Evolutionary conservation across 1,140 invertebrate genomes (phyloP), one percentile per base, ranked within the genome.

Genomic region (Listronotus bonariensis): DNA sequence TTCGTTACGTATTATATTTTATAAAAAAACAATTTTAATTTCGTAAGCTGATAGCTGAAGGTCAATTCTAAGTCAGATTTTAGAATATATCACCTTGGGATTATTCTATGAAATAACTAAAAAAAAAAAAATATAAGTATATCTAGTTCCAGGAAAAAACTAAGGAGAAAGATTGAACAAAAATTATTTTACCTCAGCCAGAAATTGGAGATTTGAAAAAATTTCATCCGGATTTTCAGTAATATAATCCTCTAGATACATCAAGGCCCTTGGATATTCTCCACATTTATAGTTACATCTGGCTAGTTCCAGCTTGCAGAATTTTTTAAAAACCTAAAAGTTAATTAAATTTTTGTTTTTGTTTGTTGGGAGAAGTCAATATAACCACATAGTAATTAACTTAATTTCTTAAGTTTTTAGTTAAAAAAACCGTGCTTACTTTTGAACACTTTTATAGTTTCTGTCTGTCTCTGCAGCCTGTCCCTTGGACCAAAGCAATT

Each of bases 231-330:
- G 81, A 54, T 83, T 80, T 43, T 84, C 81, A 10, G 80, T 80
- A 78, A 92, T 86, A 57, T 90, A 88, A 48, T 87, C 75, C 72
- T 93, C 90, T 15, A 92, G 71, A 72, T 91, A 92, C 72, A 90
- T 85, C 15, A 92, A 69, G 0, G 90, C 87, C 12, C 90, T 79
- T 49, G 89, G 85, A 73, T 90, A 86, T 72, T 92, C 90, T 0
- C 85, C 86, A 54, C 87, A 89, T 11, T 86, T 80, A 69, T 88
- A 91, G 71, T 89, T 90, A 26, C 86, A 87, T 26, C 84, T 80
- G 0, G 90, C 86, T 49, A 92, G 80, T 15, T 83, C 76, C n/a
- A 88, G 72, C 71, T 87, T 88, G 58, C 88, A 85, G 55, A 92
- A 85, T 65, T 80, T 38, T 79, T 68, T 86, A 68, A 78, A 91